Conservation (phyloP, 2,888 invertebrate species). For the Ganaspis brasiliensis region DNA sequence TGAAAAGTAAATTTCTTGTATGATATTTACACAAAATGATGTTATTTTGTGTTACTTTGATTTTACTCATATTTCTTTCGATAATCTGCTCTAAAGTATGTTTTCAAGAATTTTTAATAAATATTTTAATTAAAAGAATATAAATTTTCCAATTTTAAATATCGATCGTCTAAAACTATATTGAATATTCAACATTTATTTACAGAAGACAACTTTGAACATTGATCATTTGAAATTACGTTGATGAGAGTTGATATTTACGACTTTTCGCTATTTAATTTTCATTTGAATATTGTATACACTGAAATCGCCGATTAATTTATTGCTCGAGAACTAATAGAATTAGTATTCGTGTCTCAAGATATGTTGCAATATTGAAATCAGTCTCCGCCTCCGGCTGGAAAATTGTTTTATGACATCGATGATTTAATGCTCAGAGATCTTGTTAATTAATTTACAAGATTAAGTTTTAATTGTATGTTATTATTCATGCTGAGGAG, state of each 20-base stretch:
- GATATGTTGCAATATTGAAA: slow-evolving; percentile 3
- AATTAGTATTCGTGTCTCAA: not conserved
- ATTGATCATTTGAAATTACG: not conserved
- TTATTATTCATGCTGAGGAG: no score
- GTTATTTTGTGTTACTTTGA: no score
- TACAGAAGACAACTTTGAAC: no score
- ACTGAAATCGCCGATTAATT: slow-evolving; percentile 1
- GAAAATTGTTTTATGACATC: not conserved
- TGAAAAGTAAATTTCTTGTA: no score
- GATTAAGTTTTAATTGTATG: slow-evolving; percentile 1
- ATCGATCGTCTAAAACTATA: no score
- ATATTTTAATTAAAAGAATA: no score
- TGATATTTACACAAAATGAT: no score
- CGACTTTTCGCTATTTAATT: not conserved
- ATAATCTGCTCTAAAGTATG: no score
- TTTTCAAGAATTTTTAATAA: no score
- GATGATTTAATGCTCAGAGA: slow-evolving; percentile 3
- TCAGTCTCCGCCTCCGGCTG: not conserved
- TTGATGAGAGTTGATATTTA: not conserved
- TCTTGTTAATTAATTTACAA: slow-evolving; percentile 20
- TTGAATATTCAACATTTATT: no score
- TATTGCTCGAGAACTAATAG: not conserved
- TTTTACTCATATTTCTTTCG: no score
- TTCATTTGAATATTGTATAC: slow-evolving; percentile 4
- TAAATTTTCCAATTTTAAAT: no score